Conservation (phyloP, 2,888 invertebrate species). For the Drosophila paranaensis region DNA sequence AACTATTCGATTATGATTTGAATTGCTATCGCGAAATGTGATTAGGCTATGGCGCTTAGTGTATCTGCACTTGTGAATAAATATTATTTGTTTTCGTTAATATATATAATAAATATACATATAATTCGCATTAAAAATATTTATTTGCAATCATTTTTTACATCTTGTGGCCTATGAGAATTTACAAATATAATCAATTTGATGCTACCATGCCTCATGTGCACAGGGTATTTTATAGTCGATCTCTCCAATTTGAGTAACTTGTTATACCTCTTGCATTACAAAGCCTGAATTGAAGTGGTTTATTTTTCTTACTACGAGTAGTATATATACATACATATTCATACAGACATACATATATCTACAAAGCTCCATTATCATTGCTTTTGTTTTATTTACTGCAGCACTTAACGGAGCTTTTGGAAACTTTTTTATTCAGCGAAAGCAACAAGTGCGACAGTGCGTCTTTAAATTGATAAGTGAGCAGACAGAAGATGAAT, state of each 20-base stretch:
- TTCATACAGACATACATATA: background rate
- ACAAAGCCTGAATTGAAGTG: background rate
- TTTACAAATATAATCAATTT: background rate
- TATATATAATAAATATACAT: background rate
- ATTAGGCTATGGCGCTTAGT: too few relatives aligned
- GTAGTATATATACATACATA: background rate
- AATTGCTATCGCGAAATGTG: background rate
- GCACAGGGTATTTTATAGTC: background rate
- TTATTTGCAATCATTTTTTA: background rate
- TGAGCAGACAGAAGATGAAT: conserved; percentile 6
- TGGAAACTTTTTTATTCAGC: conserved; percentile 20
- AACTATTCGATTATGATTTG: background rate
- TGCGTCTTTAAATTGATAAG: conserved; percentile 12
- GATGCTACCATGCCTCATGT: background rate
- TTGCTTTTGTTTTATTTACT: conserved; percentile 1
- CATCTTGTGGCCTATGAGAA: too few relatives aligned
- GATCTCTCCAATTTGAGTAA: background rate
- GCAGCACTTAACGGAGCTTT: conserved; percentile 25
- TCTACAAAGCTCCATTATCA: conserved; percentile 4
- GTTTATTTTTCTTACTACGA: background rate
- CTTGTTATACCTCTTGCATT: conserved; percentile 5
- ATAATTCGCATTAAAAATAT: background rate
- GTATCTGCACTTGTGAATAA: too few relatives aligned
- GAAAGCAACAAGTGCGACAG: conserved; percentile 10
- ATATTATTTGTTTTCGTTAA: background rate